These are phyloP conservation scores for Rhinatrema bivittatum DNA, from an alignment of 2,797 vertebrate genomes.

Conservation along the genomic window DNA sequence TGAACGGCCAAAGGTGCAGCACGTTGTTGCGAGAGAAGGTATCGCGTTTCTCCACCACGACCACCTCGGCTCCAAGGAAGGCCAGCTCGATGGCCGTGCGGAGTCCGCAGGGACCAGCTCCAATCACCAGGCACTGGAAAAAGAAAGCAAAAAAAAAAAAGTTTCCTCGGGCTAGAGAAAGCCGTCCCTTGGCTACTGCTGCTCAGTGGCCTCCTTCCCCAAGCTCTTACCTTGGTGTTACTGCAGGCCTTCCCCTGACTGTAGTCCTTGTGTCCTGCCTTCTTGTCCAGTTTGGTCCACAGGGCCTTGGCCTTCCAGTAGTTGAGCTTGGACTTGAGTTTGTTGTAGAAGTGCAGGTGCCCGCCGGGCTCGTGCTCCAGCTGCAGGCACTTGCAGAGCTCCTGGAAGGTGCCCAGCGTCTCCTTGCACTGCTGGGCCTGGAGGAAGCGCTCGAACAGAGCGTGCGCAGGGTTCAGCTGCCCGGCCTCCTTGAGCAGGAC, in stretches of 20 bases:
- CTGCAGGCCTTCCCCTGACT: conserved; percentile 70
- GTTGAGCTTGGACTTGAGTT: conserved; percentile 79
- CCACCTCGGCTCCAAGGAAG: conserved; percentile 77
- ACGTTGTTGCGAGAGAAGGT: conserved; percentile 88
- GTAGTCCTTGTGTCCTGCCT: conserved; percentile 70
- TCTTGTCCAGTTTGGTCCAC: conserved; percentile 86
- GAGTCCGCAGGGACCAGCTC: conserved; percentile 84
- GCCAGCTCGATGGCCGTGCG: conserved; percentile 79
- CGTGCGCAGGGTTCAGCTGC: conserved; percentile 67
- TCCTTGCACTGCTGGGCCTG: conserved; percentile 70
- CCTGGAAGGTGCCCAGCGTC: conserved; percentile 62
- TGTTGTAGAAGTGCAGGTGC: conserved; percentile 62
- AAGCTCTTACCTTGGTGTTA: conserved; percentile 67
- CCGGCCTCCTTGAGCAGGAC: neutral
- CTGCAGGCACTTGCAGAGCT: conserved; percentile 63
- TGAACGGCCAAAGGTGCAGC: conserved; percentile 92
- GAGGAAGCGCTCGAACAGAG: conserved; percentile 71
- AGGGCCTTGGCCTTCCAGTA: conserved; percentile 89
- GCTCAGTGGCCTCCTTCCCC: too few relatives aligned
- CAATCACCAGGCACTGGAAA: conserved; percentile 80
- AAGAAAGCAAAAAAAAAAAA: neutral
- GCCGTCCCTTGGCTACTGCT: too few relatives aligned
- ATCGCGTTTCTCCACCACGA: conserved; percentile 81
- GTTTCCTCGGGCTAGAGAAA: too few relatives aligned
- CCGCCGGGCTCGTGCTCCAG: conserved; percentile 62